Base-by-base conservation (phyloP, 2,113 vertebrate genomes). In the Rhinogobius similis region DNA sequence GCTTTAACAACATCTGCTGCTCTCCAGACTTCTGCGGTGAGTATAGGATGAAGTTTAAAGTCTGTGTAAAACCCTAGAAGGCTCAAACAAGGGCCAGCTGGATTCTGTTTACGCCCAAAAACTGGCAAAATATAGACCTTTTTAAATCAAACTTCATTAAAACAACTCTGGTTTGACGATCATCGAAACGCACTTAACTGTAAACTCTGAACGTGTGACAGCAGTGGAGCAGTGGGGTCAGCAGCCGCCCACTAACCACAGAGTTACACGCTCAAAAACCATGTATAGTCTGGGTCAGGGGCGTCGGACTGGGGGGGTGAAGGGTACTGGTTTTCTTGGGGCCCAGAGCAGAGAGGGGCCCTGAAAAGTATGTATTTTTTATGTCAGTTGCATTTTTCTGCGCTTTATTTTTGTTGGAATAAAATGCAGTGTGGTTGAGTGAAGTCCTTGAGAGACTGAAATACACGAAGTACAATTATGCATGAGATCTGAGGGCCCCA, bases 1-100 rank as follows among this genome's bases (percentile, higher is more conserved):
- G 27, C 73, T 70, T 69, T 65, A 66, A 79, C 75, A 86, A 65
- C 66, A 70, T 69, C 56, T 64, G 70, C 61, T 64, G 73, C 44
- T 52, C 16, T 29, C 46, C 62, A 75, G 58, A 56, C 55, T 55
- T 64, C 16, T 62, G 44, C 1, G 1, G 12, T 5, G 20, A 36
- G 32, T 23, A 32, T 72, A 39, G 65, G 69, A 62, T 64, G 16
- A 62, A 18, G 68, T 61, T 16, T 5, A 10, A 26, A 50, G 46
- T 50, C 46, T 50, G 46, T 20, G 44, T 8, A 8, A 50, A 50
- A 50, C 20, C 9, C 46, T 21, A 38, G 20, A 67, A 16, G 20
- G 3, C n/a, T 55, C 72, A 75, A 73, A 58, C 43, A 18, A 62
- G 50, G 13, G 29, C 18, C 59, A 71, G 29, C 50, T 68, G 58